Conservation (phyloP, 2,113 vertebrate species). For the Phyllopteryx taeniolatus region DNA sequence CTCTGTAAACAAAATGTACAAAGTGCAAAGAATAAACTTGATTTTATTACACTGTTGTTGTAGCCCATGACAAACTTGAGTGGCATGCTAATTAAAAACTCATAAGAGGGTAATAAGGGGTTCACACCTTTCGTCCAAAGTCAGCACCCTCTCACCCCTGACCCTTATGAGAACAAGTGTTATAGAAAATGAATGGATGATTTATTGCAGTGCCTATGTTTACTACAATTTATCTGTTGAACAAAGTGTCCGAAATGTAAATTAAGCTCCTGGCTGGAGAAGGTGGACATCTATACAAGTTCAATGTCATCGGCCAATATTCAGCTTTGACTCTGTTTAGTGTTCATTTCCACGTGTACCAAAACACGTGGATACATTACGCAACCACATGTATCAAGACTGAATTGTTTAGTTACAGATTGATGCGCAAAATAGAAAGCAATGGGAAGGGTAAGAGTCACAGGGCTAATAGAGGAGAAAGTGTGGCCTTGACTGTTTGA, state of each 20-base stretch:
- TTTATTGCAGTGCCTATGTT: too few relatives aligned
- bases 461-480: slow-evolving; percentile 9
- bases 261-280: not conserved
- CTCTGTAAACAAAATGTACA: too few relatives aligned
- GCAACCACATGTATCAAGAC: not conserved
- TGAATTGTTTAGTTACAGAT: slow-evolving; percentile 18
- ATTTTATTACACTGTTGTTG: too few relatives aligned
- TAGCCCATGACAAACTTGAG: too few relatives aligned
- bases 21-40: too few relatives aligned
- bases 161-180: too few relatives aligned
- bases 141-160: too few relatives aligned
- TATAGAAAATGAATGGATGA: too few relatives aligned
- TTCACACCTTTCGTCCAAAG: too few relatives aligned
- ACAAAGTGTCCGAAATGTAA: not conserved
- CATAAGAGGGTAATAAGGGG: too few relatives aligned
- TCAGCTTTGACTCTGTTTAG: slow-evolving; percentile 32
- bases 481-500: slow-evolving; percentile 52
- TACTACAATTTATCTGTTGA: too few relatives aligned
- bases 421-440: not conserved
- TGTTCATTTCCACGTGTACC: slow-evolving; percentile 20
- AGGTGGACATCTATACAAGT: not conserved
- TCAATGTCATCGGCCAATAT: slow-evolving; percentile 12
- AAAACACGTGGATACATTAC: slow-evolving; percentile 10
- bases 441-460: slow-evolving; percentile 2
- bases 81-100: too few relatives aligned